phyloP scores from a whole-genome alignment of 2,888 invertebrate species.

The Acronicta leporina region DNA sequence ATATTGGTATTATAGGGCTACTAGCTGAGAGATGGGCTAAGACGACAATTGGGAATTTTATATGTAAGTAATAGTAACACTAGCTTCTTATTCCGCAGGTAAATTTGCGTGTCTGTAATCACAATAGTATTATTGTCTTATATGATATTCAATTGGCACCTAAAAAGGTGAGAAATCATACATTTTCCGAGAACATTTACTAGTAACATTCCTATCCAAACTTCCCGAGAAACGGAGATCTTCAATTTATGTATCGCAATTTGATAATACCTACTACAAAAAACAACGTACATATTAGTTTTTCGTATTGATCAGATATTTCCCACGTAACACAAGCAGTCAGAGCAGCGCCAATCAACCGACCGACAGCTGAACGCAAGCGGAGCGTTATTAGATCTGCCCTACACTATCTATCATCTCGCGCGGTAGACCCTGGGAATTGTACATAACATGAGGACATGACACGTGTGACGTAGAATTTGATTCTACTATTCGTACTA shows the following conservation, averaged over 20 bases:
- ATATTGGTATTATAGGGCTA: slow-evolving; percentile 26
- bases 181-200: no score
- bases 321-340: slow-evolving; percentile 55
- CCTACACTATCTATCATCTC: slow-evolving; percentile 54
- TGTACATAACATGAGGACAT: slow-evolving; percentile 15
- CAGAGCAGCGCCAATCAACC: slow-evolving; percentile 32
- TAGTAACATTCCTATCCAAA: no score
- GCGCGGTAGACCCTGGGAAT: slow-evolving; percentile 43
- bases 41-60: no score
- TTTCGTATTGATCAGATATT: slow-evolving; percentile 21
- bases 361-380: slow-evolving; percentile 35
- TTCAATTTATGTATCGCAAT: not conserved
- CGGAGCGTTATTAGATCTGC: slow-evolving; percentile 41
- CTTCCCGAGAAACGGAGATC: no score
- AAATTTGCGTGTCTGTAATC: no score
- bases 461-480: slow-evolving; percentile 7
- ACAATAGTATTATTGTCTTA: no score
- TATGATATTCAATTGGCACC: no score
- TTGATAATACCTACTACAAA: slow-evolving; percentile 12
- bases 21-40: no score
- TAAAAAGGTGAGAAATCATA: no score
- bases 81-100: no score
- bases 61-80: no score
- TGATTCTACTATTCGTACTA: not conserved
- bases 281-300: slow-evolving; percentile 10